Evolutionary conservation across 2,888 invertebrate species (phyloP).

Genomic region (Schizaphis graminum): DNA sequence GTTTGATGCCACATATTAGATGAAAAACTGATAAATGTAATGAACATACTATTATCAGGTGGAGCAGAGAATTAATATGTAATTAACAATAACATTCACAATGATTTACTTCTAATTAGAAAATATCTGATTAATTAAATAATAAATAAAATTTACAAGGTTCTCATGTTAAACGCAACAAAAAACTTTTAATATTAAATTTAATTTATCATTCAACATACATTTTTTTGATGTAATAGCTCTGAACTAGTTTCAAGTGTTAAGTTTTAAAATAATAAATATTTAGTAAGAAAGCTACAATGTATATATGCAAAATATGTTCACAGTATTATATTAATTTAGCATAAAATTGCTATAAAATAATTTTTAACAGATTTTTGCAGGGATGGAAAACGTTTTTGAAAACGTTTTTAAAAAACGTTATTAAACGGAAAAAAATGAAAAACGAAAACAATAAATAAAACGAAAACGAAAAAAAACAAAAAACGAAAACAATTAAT

Average conservation of each 20-base stretch:
- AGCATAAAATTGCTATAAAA: neutral
- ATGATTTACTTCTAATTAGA: neutral
- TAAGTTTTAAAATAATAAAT: neutral
- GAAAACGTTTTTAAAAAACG: too few relatives aligned
- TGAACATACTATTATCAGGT: neutral
- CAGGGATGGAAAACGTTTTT: too few relatives aligned
- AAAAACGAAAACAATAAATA: too few relatives aligned
- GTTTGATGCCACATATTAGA: neutral
- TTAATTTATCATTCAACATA: neutral
- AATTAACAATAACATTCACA: neutral
- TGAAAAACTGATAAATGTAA: neutral
- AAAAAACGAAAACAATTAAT: too few relatives aligned
- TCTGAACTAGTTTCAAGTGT: neutral
- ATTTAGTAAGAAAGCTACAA: neutral
- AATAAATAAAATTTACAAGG: neutral
- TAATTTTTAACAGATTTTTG: neutral
- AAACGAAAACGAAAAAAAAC: too few relatives aligned
- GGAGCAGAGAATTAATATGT: neutral
- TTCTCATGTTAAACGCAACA: neutral
- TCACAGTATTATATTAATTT: neutral
- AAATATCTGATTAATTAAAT: neutral
- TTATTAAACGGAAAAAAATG: too few relatives aligned
- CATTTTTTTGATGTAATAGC: neutral
- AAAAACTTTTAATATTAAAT: neutral
- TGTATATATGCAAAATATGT: neutral